Percentiles rank a stretch among this genome's conserved stretches.
Conservation (phyloP, 2,797 vertebrate genomes). For the Oceanodroma leucorhoa region DNA sequence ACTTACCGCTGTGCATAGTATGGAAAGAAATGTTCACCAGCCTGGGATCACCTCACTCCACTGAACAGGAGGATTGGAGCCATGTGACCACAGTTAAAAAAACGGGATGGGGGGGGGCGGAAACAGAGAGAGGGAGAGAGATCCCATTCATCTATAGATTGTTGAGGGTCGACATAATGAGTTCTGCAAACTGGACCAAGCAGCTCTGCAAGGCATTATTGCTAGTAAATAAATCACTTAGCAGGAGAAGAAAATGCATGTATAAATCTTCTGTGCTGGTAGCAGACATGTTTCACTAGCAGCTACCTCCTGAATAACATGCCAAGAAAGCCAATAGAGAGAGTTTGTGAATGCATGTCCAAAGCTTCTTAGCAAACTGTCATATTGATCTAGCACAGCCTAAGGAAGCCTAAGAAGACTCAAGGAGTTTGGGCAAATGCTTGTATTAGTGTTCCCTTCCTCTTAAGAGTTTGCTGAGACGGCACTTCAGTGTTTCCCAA, state of each 20-base stretch:
- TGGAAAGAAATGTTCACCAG: not conserved
- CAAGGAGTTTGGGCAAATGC: slow-evolving; percentile 80
- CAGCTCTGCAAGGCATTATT: slow-evolving; percentile 63
- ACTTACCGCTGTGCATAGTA: slow-evolving; percentile 22
- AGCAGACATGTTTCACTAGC: slow-evolving; percentile 58
- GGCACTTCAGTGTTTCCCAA: slow-evolving; percentile 83
- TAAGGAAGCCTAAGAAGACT: slow-evolving; percentile 69
- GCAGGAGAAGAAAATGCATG: slow-evolving; percentile 55
- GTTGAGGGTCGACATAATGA: slow-evolving; percentile 63
- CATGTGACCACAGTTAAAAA: not conserved
- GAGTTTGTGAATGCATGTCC: slow-evolving; percentile 65
- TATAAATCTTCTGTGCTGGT: slow-evolving; percentile 66
- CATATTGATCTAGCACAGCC: slow-evolving; percentile 80
- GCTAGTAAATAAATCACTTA: slow-evolving; percentile 70
- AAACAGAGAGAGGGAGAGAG: not conserved
- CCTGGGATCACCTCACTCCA: slow-evolving; percentile 12
- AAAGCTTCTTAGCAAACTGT: slow-evolving; percentile 74
- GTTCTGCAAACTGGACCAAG: slow-evolving; percentile 64
- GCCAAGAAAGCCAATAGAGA: slow-evolving; percentile 73
- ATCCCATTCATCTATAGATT: slow-evolving; percentile 24
- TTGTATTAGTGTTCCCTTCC: slow-evolving; percentile 71
- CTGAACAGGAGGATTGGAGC: not conserved
- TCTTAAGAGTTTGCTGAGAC: slow-evolving; percentile 81
- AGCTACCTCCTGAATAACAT: slow-evolving; percentile 47
- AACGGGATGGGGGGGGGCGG: not conserved